phyloP scores from a whole-genome alignment of 2,797 vertebrate genomes.

The Pelochelys cantorii region DNA sequence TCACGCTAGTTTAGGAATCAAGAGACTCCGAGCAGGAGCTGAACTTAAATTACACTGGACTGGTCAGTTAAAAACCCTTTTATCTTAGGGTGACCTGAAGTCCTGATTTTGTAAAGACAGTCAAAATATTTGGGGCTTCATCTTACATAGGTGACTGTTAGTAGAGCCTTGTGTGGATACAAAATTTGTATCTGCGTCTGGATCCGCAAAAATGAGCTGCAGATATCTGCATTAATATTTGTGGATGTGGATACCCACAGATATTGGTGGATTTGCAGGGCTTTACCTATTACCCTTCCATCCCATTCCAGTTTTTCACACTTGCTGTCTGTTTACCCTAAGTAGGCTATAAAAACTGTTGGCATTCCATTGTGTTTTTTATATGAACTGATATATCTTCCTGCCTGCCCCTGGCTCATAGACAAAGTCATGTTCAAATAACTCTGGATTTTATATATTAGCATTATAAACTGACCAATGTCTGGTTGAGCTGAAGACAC shows the following conservation, averaged over 20 bases:
- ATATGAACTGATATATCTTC: background rate
- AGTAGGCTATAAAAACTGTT: constrained; percentile 29
- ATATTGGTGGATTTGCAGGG: too few relatives aligned
- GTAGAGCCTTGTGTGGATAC: too few relatives aligned
- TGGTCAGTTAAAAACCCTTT: background rate
- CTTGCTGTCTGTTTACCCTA: background rate
- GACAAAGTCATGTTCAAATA: fast-evolving
- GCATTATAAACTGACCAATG: background rate
- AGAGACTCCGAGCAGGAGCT: background rate
- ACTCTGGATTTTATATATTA: background rate
- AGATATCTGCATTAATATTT: too few relatives aligned
- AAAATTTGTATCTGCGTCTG: too few relatives aligned
- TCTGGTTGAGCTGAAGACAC: background rate
- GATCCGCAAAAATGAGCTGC: too few relatives aligned
- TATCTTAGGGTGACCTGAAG: background rate
- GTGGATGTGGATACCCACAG: too few relatives aligned
- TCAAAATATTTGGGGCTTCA: too few relatives aligned
- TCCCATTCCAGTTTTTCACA: background rate
- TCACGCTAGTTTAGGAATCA: background rate
- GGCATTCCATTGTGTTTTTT: background rate
- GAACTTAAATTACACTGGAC: background rate
- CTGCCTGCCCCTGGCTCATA: background rate
- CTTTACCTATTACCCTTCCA: too few relatives aligned
- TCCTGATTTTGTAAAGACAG: too few relatives aligned
- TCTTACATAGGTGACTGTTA: too few relatives aligned